phyloP scores from a whole-genome alignment of 2,797 vertebrate genomes.

The Taeniopygia guttata region DNA sequence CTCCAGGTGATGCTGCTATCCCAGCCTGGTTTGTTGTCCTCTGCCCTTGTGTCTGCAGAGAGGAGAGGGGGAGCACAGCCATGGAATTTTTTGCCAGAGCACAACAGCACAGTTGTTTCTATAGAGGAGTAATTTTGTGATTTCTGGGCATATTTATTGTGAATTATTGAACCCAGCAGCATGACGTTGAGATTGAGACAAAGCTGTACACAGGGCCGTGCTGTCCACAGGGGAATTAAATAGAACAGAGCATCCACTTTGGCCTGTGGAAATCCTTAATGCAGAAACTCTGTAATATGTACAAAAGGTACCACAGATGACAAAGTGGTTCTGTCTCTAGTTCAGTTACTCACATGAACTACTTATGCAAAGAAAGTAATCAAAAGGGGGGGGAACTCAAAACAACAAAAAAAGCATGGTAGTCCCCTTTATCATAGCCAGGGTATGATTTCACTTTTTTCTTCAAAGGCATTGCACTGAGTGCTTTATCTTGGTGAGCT shows the following conservation, averaged over 20 bases:
- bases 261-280: background rate
- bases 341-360: background rate
- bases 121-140: background rate
- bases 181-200: background rate
- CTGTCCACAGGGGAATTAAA: background rate
- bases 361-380: background rate
- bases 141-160: background rate
- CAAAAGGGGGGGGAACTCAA: background rate
- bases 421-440: background rate
- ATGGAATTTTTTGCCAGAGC: background rate
- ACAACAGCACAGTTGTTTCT: background rate
- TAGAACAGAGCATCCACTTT: background rate
- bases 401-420: background rate
- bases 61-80: background rate
- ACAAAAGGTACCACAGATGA: background rate
- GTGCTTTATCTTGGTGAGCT: background rate
- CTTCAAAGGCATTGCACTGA: background rate
- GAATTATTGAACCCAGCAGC: background rate
- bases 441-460: background rate
- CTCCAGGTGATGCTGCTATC: background rate
- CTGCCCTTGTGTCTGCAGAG: background rate
- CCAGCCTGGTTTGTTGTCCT: background rate
- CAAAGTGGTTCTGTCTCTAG: background rate
- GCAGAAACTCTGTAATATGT: fast-evolving
- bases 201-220: background rate